Base-by-base conservation (phyloP, 2,797 vertebrate species). In the Ctenosaura bakeri region DNA sequence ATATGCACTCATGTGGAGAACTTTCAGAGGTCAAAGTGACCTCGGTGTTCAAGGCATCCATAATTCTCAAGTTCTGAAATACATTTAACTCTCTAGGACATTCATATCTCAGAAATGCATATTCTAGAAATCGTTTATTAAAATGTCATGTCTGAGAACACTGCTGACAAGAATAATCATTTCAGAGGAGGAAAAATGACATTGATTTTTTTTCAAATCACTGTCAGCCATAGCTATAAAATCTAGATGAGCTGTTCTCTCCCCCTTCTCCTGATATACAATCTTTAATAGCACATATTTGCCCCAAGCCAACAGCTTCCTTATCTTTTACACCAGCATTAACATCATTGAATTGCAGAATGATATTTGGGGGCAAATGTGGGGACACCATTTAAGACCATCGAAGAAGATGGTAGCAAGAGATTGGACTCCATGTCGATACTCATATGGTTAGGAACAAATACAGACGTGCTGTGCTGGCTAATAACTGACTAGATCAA, bases 51-150 rank as follows among this genome's bases (percentile, higher is more conserved):
- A 85, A 85, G 59, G 24, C 35, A 13, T 32, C 46, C 18, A 69
- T 85, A 35, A 84, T 66, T 66, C 56, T 66, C 20, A 66, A 59
- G 6, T 69, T 78, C 9, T 69, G 24, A n/a, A 46, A 29, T 81
- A n/a, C 32, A 79, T 56, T 77, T 89, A 46, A 78, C 50, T 88
- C 66, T 50, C 66, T 81, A 56, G 66, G 29, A 90, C 32, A 62
- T 35, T 79, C 52, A 78, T 78, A 77, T 22, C 62, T 91, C 76
- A 89, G 20, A 52, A 54, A 54, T 82, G 42, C 54, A 54, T 77
- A 69, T 82, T 50, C 59, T 22, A 66, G 46, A 86, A 91, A 76
- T 66, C 14, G 52, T 74, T 88, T 80, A 91, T 66, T 50, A 73
- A 91, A 73, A 76, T 85, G 46, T 62, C 83, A 81, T 35, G 74